These are phyloP conservation scores for Silurus aristotelis DNA, from an alignment of 2,797 vertebrate genomes.

Conservation along the genomic window DNA sequence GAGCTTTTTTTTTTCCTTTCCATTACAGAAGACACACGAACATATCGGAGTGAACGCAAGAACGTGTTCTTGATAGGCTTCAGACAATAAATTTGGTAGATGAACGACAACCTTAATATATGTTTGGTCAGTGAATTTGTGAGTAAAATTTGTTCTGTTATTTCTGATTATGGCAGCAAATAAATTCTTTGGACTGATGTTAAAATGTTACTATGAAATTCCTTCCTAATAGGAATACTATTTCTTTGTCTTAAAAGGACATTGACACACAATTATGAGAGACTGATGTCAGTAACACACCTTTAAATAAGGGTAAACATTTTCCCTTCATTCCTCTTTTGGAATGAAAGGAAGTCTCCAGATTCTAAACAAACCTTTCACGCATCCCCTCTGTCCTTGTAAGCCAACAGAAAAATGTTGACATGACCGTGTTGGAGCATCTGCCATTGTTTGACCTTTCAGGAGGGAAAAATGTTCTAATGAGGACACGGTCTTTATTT, in stretches of 20 bases:
- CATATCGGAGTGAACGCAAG: too few species aligned
- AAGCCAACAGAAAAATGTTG: background rate
- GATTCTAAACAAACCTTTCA: too few species aligned
- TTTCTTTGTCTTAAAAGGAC: background rate
- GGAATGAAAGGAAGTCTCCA: too few species aligned
- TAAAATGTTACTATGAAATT: background rate
- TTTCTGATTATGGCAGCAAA: background rate
- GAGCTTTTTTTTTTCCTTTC: too few species aligned
- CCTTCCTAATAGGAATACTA: background rate
- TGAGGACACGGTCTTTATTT: background rate
- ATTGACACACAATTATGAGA: background rate
- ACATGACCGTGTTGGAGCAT: background rate
- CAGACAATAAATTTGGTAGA: background rate
- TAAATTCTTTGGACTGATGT: background rate
- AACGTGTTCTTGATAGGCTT: background rate
- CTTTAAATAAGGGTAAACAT: background rate
- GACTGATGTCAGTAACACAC: background rate
- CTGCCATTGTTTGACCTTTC: background rate
- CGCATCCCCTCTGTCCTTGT: background rate
- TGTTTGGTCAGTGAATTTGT: background rate
- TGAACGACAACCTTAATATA: background rate
- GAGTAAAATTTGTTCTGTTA: too few species aligned
- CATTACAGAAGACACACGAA: background rate
- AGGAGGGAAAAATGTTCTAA: background rate
- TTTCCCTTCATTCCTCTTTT: background rate